Evolutionary conservation across 2,113 vertebrate species (phyloP).

Genomic region (Cettia cetti): DNA sequence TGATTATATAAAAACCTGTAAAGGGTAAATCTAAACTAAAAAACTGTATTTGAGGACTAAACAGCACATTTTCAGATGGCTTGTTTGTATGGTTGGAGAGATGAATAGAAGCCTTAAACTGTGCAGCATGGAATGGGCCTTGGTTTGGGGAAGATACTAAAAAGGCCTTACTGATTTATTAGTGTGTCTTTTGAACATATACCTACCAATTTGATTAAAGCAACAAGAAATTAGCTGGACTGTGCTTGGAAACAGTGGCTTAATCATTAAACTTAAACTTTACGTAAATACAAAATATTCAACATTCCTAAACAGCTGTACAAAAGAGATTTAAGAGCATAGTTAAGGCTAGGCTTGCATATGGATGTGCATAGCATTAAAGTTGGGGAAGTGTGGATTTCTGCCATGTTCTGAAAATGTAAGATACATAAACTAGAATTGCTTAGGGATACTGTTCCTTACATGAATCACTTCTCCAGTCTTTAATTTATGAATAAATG

Average conservation of each 20-base stretch:
- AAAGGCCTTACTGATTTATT: neutral
- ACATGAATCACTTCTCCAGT: neutral
- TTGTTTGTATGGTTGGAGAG: neutral
- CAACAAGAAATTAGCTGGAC: neutral
- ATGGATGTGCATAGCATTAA: neutral
- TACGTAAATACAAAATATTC: neutral
- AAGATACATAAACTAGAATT: slow-evolving; percentile 52
- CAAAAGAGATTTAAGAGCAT: neutral
- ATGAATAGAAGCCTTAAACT: neutral
- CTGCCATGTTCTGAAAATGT: slow-evolving; percentile 17
- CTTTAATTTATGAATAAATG: slow-evolving; percentile 9
- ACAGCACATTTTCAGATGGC: neutral
- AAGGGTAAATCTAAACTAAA: slow-evolving; percentile 8
- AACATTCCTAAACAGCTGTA: neutral
- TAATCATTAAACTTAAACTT: neutral
- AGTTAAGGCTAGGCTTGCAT: neutral
- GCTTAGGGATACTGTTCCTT: neutral
- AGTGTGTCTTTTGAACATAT: neutral
- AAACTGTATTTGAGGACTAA: neutral
- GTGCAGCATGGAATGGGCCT: neutral
- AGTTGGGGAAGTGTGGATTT: slow-evolving; percentile 10
- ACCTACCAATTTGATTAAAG: neutral
- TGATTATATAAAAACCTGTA: slow-evolving; percentile 50
- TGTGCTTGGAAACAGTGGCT: neutral
- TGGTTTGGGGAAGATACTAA: neutral